A percentile compares a stretch with the other conserved stretches of the same genome.
These are phyloP conservation scores for Carollia perspicillata DNA, from an alignment of 2,113 vertebrate species.

Conservation along the genomic window DNA sequence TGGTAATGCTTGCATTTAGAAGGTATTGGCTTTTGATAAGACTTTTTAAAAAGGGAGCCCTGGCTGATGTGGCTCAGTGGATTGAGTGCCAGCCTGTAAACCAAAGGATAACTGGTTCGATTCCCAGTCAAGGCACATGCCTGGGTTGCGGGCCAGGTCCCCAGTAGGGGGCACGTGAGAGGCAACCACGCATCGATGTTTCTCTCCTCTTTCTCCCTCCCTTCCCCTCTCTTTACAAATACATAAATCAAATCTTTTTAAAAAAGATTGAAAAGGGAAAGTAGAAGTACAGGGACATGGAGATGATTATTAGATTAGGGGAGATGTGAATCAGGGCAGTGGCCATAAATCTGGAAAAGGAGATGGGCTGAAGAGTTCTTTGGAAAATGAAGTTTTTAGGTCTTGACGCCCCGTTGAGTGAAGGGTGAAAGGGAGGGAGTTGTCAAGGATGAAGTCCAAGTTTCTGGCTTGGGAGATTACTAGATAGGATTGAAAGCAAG, in stretches of 20 bases:
- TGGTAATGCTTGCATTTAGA: not conserved
- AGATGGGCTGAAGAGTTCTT: not conserved
- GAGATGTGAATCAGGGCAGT: not conserved
- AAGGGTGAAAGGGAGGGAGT: not conserved
- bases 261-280: not conserved
- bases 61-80: too few species aligned
- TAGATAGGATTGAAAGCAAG: not conserved
- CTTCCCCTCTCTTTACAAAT: too few species aligned
- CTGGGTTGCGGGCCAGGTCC: too few species aligned
- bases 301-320: not conserved
- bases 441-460: not conserved
- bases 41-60: not conserved
- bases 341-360: accelerated
- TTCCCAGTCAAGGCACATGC: too few species aligned
- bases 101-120: too few species aligned
- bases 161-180: too few species aligned
- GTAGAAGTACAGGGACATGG: not conserved
- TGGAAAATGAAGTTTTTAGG: not conserved
- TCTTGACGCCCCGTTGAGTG: not conserved
- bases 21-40: not conserved
- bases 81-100: too few species aligned
- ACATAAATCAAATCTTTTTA: too few species aligned
- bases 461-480: not conserved
- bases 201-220: too few species aligned
- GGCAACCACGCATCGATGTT: too few species aligned